These are phyloP conservation scores for Spinibarbus caldwelli DNA, from an alignment of 2,797 vertebrate species.

Conservation along the genomic window DNA sequence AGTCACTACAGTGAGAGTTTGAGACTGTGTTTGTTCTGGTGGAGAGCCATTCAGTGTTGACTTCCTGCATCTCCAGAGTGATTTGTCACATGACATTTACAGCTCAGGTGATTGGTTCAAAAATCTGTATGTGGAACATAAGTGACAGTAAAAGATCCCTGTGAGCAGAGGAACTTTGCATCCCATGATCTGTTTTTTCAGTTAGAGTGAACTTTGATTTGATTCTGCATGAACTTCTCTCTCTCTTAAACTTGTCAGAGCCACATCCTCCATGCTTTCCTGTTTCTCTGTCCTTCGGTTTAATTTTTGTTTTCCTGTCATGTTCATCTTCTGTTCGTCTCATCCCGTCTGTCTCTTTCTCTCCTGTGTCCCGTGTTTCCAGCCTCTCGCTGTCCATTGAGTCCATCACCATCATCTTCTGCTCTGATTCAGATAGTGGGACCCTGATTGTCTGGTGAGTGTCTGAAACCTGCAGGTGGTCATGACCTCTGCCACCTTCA, in stretches of 20 bases:
- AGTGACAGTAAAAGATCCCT: neutral
- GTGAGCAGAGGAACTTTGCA: neutral
- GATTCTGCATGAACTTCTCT: neutral
- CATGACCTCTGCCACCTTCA: slow-evolving; percentile 3
- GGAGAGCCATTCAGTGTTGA: neutral
- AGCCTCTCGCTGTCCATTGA: slow-evolving; percentile 66
- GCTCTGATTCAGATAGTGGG: slow-evolving; percentile 40
- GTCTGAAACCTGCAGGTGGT: neutral
- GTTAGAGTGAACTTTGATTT: neutral
- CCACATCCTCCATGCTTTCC: neutral
- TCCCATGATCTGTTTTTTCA: neutral
- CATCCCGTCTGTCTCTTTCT: slow-evolving; percentile 28
- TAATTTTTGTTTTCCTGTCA: slow-evolving; percentile 8
- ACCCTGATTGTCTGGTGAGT: slow-evolving; percentile 63
- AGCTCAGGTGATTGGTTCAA: neutral
- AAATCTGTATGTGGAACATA: neutral
- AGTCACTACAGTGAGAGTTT: neutral
- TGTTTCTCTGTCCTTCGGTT: slow-evolving; percentile 42
- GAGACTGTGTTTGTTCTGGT: neutral
- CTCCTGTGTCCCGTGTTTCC: slow-evolving; percentile 58
- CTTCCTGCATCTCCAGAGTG: neutral
- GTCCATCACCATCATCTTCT: slow-evolving; percentile 34
- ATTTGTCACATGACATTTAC: neutral
- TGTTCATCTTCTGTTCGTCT: slow-evolving; percentile 38
- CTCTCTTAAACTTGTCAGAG: neutral